phyloP scores from a whole-genome alignment of 2,888 invertebrate species.

The Phragmatobia fuliginosa region DNA sequence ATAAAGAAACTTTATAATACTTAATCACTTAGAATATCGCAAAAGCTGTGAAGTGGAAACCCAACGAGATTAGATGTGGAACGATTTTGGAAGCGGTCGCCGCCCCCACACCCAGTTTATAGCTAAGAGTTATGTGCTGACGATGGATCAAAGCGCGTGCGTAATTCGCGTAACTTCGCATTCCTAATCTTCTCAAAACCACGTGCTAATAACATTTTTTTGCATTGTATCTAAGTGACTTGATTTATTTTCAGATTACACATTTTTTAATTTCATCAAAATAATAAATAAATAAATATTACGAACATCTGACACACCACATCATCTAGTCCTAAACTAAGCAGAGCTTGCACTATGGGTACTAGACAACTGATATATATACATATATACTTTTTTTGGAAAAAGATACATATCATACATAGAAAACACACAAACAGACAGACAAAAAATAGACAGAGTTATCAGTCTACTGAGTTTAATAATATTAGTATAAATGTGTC shows the following conservation, averaged over 20 bases:
- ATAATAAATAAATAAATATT: too few relatives aligned
- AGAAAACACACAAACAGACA: too few relatives aligned
- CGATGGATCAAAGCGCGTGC: constrained; percentile 55
- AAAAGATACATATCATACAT: too few relatives aligned
- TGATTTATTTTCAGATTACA: not conserved
- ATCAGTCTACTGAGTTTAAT: too few relatives aligned
- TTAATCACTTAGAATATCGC: not conserved
- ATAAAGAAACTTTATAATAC: not conserved
- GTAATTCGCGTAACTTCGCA: constrained; percentile 52
- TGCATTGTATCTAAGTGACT: constrained; percentile 12
- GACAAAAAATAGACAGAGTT: too few relatives aligned
- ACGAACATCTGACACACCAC: too few relatives aligned
- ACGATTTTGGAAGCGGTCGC: constrained; percentile 41
- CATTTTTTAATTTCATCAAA: not conserved
- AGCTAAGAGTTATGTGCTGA: constrained; percentile 52
- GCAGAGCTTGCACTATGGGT: too few relatives aligned
- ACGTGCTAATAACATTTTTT: constrained; percentile 45
- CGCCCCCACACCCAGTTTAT: constrained; percentile 42
- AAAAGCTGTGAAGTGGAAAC: not conserved
- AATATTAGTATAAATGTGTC: too few relatives aligned
- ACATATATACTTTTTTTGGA: too few relatives aligned
- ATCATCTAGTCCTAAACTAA: too few relatives aligned
- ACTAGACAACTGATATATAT: too few relatives aligned
- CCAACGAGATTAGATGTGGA: constrained; percentile 18
- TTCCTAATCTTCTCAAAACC: constrained; percentile 46